Percentiles rank a stretch among this genome's conserved stretches.
Evolutionary conservation across 1,140 invertebrate genomes (phyloP).

Genomic region (Leguminivora glycinivorella): DNA sequence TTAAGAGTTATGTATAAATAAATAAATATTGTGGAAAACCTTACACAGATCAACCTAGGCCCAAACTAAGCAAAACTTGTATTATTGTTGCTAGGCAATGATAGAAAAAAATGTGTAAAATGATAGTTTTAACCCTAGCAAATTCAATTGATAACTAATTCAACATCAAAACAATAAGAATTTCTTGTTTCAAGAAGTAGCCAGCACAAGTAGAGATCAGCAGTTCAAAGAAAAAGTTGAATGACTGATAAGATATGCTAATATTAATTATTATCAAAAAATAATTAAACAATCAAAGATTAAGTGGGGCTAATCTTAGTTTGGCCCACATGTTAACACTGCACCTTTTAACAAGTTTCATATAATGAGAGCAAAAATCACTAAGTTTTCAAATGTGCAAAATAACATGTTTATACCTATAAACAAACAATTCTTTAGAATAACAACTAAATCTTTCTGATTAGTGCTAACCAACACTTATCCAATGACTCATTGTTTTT

Average conservation of each 20-base stretch:
- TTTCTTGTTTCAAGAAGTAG: neutral
- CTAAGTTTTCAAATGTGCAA: neutral
- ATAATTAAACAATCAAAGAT: neutral
- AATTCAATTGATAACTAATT: no score
- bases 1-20: no score
- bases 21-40: no score
- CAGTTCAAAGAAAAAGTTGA: neutral
- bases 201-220: neutral
- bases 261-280: neutral
- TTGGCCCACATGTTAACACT: neutral
- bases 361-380: neutral
- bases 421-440: neutral
- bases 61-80: no score
- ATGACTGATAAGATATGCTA: neutral
- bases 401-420: neutral
- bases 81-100: no score
- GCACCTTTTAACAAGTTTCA: no score
- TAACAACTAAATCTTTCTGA: neutral
- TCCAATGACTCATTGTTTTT: conserved; percentile 11
- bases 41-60: no score
- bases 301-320: neutral
- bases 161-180: no score
- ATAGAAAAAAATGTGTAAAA: no score
- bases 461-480: neutral
- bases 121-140: no score